Evolutionary conservation across 2,113 vertebrate species (phyloP), one percentile per base, ranked within the genome.

Genomic region (Taxidea taxus): DNA sequence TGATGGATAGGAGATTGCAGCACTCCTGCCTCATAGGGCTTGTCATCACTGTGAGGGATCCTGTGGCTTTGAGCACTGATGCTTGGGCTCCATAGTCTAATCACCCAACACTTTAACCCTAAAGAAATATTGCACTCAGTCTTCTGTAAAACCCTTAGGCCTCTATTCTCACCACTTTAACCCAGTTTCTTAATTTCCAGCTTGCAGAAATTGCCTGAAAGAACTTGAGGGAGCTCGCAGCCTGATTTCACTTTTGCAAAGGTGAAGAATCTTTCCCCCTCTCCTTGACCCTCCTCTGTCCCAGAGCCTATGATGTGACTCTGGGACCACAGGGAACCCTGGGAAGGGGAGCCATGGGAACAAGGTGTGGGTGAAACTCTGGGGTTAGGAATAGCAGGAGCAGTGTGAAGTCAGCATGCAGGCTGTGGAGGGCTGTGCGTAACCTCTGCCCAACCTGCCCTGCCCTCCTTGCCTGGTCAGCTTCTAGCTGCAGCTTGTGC

Each of bases 131-230:
- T 56, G 21, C n/a, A 34, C 7, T 83, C 70, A 93, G 54, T 5
- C 27, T 87, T 42, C 42, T 62, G 1, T n/a, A 58, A 90, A 31
- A 62, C 29, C 27, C 51, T 2, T 54, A 18, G 1, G 11, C 8
- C 29, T 20, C 3, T 78, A 39, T 31, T 27, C 88, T 78, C 56
- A 34, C 34, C 14, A 42, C n/a, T 12, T 27, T 95, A 94, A 94
- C 66, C 34, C 39, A 29, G 3, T 49, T 4, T 82, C 44, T 44
- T 87, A 39, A 42, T 89, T 97, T 91, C 77, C 44, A 96, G 92
- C 56, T 34, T 56, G 15, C 6, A 94, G 88, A 81, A 15, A 2
- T 9, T 51, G 27, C 58, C 72, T 88, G 92, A 21, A 72, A 64
- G 75, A 86, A 25, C 15, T 64, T 10, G 18, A 95, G 2, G 68